Percentiles rank a stretch among this genome's conserved stretches.
Conservation (phyloP, 2,113 vertebrate genomes). For the Chaetops frenatus region DNA sequence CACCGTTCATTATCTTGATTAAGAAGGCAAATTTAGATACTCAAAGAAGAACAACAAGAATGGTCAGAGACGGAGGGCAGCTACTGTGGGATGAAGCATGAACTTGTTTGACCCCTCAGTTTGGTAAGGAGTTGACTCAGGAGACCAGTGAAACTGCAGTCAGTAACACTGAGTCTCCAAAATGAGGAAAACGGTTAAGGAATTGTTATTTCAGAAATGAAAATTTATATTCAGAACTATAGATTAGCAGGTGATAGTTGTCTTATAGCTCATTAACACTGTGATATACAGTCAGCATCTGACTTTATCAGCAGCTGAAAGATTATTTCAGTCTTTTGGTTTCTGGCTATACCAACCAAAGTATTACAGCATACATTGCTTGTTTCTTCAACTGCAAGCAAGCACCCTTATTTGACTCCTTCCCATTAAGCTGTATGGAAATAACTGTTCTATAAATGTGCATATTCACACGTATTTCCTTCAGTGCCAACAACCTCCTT, state of each 20-base stretch:
- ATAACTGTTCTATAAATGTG: not conserved
- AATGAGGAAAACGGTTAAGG: not conserved
- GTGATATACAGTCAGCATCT: not conserved
- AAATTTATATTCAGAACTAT: not conserved
- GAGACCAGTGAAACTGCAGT: not conserved
- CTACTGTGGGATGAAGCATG: not conserved
- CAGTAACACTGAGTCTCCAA: not conserved
- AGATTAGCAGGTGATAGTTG: not conserved
- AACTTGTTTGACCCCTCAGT: not conserved
- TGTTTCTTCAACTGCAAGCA: not conserved
- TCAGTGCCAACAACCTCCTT: not conserved
- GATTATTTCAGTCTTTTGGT: not conserved
- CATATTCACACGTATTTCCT: not conserved
- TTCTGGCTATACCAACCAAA: not conserved
- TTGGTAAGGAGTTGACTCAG: not conserved
- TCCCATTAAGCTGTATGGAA: not conserved
- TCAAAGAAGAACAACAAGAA: not conserved
- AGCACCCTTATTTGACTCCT: not conserved
- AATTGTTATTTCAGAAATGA: not conserved
- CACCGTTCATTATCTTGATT: not conserved
- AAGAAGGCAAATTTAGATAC: not conserved
- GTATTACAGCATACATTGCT: not conserved
- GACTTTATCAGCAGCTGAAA: not conserved
- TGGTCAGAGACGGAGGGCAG: not conserved
- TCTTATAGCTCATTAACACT: not conserved